phyloP scores from a whole-genome alignment of 2,888 invertebrate genomes.

The Beris chalybata region DNA sequence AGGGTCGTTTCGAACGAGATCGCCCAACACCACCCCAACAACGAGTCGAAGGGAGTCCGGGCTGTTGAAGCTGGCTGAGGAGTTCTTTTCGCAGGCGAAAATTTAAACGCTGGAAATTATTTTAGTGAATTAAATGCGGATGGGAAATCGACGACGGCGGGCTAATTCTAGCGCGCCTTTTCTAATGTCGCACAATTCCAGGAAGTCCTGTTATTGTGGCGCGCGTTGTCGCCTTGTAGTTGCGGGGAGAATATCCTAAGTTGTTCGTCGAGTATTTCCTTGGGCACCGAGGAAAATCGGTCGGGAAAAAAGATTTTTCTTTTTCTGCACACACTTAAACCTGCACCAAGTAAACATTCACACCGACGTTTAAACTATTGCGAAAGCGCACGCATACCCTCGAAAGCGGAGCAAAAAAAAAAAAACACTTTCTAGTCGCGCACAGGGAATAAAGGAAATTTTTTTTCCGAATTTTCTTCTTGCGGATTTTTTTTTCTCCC shows the following conservation, averaged over 20 bases:
- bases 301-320: background rate
- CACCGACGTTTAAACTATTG: conserved; percentile 16
- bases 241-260: background rate
- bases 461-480: conserved; percentile 5
- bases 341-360: conserved; percentile 22
- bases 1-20: too few relatives aligned
- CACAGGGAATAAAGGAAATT: conserved; percentile 11
- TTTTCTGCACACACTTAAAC: conserved; percentile 10
- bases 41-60: too few relatives aligned
- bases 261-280: background rate
- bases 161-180: too few relatives aligned
- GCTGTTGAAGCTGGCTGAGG: too few relatives aligned
- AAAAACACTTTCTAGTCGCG: conserved; percentile 17
- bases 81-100: too few relatives aligned
- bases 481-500: too few relatives aligned
- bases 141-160: too few relatives aligned
- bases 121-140: too few relatives aligned
- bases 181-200: too few relatives aligned
- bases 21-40: too few relatives aligned
- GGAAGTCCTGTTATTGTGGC: background rate
- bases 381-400: conserved; percentile 20
- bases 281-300: background rate
- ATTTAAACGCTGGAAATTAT: too few relatives aligned
- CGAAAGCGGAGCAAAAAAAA: conserved; percentile 6
- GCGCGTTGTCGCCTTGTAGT: background rate